These are phyloP conservation scores for Lacerta viridis DNA, from an alignment of 2,797 vertebrate species.

Conservation along the genomic window DNA sequence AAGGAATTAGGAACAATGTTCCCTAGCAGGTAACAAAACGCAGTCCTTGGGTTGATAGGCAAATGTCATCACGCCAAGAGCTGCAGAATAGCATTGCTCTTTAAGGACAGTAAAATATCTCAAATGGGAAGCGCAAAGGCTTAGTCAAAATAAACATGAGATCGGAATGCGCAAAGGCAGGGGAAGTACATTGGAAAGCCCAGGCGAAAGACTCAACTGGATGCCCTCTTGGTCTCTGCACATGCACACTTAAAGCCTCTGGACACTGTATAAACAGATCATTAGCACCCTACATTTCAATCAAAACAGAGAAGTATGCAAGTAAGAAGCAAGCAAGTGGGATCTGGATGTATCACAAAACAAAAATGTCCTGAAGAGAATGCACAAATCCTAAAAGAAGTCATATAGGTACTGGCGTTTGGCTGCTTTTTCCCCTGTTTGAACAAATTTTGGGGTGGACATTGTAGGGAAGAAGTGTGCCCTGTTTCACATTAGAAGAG, in stretches of 20 bases:
- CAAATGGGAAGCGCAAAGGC: slow-evolving; percentile 69
- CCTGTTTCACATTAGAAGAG: neutral
- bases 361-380: neutral
- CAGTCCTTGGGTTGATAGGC: slow-evolving; percentile 65
- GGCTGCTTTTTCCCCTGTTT: neutral
- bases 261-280: neutral
- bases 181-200: slow-evolving; percentile 55
- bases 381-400: slow-evolving; percentile 6
- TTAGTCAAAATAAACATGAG: slow-evolving; percentile 57
- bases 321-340: neutral
- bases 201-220: slow-evolving; percentile 54
- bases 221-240: slow-evolving; percentile 25
- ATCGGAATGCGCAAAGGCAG: slow-evolving; percentile 64
- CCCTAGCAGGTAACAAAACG: slow-evolving; percentile 58
- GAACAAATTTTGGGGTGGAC: neutral
- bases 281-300: slow-evolving; percentile 33
- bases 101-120: slow-evolving; percentile 69
- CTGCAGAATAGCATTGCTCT: slow-evolving; percentile 65
- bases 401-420: neutral
- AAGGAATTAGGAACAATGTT: slow-evolving; percentile 48
- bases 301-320: neutral
- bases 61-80: slow-evolving; percentile 71
- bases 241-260: neutral
- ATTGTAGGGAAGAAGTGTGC: neutral
- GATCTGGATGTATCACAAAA: neutral